Percentiles rank a stretch among this genome's conserved stretches.
phyloP scores from a whole-genome alignment of 2,113 vertebrate species.

The Lethenteron camtschaticum region DNA sequence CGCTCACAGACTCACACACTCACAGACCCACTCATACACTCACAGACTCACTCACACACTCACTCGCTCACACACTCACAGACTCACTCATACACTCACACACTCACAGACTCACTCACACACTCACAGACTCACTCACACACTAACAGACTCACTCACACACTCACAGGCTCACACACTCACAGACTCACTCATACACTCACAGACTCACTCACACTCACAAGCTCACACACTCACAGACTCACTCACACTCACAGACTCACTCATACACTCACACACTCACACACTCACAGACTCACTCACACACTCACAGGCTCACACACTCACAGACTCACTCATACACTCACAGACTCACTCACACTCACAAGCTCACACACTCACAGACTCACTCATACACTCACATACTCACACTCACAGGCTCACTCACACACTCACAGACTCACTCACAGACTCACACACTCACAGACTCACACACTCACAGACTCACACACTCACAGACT shows the following conservation, averaged over 20 bases:
- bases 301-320: not conserved
- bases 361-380: not conserved
- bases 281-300: conserved; percentile 1
- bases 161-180: not conserved
- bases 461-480: not conserved
- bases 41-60: not conserved
- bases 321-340: not conserved
- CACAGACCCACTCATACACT: not conserved
- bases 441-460: not conserved
- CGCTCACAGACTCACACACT: not conserved
- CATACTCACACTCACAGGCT: not conserved
- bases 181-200: not conserved
- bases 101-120: not conserved
- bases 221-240: not conserved
- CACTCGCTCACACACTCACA: not conserved
- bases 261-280: not conserved
- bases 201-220: not conserved
- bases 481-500: not conserved
- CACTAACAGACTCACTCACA: not conserved
- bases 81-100: not conserved
- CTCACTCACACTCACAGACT: not conserved
- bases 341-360: not conserved
- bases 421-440: not conserved
- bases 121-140: conserved; percentile 1
- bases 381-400: not conserved